Conservation (phyloP, 2,888 invertebrate genomes). For the Spilarctia lutea region DNA sequence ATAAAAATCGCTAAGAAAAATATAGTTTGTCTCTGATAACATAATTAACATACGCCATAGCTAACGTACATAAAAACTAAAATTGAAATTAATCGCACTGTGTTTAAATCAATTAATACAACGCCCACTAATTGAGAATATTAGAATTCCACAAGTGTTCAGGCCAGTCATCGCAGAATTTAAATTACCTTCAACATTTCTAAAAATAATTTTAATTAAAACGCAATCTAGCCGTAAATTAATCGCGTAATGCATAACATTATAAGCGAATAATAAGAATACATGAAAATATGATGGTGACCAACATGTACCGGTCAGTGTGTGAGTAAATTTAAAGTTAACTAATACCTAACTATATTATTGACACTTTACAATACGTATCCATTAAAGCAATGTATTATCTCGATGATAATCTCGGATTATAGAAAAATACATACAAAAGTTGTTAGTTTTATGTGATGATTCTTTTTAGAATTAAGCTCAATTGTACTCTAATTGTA, state of each 20-base stretch:
- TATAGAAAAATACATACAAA: too few species aligned
- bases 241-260: constrained; percentile 1
- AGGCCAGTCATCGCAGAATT: neutral
- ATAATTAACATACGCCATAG: neutral
- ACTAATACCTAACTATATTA: neutral
- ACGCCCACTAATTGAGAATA: neutral
- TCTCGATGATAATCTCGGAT: too few species aligned
- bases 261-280: neutral
- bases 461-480: too few species aligned
- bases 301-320: neutral
- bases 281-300: neutral
- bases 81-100: neutral
- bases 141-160: neutral
- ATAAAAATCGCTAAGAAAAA: neutral
- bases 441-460: too few species aligned
- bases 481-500: too few species aligned
- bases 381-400: too few species aligned
- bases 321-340: constrained; percentile 3
- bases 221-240: neutral
- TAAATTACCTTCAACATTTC: neutral
- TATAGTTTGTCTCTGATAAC: neutral
- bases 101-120: neutral
- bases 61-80: neutral
- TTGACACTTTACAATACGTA: neutral
- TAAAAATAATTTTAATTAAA: constrained; percentile 14